Conservation (phyloP, 2,113 vertebrate species). For the Alces alces region DNA sequence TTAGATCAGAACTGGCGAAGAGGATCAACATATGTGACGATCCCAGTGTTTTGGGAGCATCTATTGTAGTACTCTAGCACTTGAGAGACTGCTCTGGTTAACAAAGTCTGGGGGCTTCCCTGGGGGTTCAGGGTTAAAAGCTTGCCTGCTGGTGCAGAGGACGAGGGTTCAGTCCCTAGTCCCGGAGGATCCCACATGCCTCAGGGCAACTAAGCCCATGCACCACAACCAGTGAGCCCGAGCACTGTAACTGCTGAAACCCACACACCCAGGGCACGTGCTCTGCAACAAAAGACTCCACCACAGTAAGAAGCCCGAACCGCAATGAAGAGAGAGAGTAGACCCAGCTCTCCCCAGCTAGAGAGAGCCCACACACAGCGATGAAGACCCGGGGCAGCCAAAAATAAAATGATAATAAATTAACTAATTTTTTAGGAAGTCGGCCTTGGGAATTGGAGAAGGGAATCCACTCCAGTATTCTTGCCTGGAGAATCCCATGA, state of each 20-base stretch:
- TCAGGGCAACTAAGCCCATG: neutral
- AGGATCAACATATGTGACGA: fast-evolving
- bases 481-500: too few species aligned
- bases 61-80: neutral
- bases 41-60: neutral
- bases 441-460: neutral
- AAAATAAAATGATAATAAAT: neutral
- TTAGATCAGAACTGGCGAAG: neutral
- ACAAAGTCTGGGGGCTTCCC: neutral
- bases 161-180: neutral
- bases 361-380: neutral
- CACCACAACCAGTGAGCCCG: neutral
- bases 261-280: fast-evolving
- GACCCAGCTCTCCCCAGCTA: fast-evolving
- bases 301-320: fast-evolving
- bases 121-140: neutral
- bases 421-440: neutral
- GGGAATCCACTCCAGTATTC: too few species aligned
- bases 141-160: neutral
- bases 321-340: neutral
- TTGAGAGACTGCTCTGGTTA: neutral
- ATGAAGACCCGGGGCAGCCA: neutral
- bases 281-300: neutral
- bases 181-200: fast-evolving
- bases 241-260: neutral